A percentile compares a stretch with the other conserved stretches of the same genome.
These are phyloP conservation scores for Notechis scutatus DNA, from an alignment of 2,113 vertebrate genomes.

Conservation along the genomic window DNA sequence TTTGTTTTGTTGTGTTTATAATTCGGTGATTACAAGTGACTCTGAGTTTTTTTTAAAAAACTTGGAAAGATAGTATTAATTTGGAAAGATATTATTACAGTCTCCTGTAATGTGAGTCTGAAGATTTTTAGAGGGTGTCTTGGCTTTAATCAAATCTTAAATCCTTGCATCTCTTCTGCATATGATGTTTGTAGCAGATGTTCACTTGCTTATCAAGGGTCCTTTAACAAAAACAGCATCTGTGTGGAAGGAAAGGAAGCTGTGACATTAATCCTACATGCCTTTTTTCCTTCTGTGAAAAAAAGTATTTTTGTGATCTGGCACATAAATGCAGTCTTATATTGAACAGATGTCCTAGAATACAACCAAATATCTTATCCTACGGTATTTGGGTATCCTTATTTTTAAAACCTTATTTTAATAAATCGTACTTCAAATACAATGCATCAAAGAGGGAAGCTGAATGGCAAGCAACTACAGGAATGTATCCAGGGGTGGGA, in stretches of 20 bases:
- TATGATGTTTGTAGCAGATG: constrained; percentile 5
- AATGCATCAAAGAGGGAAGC: not conserved
- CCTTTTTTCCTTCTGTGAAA: constrained; percentile 18
- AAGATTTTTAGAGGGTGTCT: not conserved
- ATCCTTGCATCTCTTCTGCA: not conserved
- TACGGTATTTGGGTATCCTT: accelerated
- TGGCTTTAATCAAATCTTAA: not conserved
- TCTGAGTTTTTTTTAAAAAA: not conserved
- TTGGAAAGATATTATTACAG: not conserved
- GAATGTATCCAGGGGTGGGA: not conserved
- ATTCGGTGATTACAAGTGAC: not conserved
- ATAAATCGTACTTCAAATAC: not conserved
- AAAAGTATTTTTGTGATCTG: constrained; percentile 26
- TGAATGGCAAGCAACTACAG: not conserved
- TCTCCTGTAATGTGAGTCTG: not conserved
- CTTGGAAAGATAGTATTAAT: not conserved
- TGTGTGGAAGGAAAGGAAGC: not conserved
- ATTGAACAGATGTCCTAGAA: not conserved
- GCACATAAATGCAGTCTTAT: not conserved
- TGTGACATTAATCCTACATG: not conserved
- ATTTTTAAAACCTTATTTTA: not conserved
- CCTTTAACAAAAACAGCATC: not conserved
- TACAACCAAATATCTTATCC: not conserved
- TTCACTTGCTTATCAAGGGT: not conserved
- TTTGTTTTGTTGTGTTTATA: not conserved